Percentiles rank a stretch among this genome's conserved stretches.
These are phyloP conservation scores for Peromyscus maniculatus DNA, from an alignment of 2,113 vertebrate genomes.

Conservation along the genomic window DNA sequence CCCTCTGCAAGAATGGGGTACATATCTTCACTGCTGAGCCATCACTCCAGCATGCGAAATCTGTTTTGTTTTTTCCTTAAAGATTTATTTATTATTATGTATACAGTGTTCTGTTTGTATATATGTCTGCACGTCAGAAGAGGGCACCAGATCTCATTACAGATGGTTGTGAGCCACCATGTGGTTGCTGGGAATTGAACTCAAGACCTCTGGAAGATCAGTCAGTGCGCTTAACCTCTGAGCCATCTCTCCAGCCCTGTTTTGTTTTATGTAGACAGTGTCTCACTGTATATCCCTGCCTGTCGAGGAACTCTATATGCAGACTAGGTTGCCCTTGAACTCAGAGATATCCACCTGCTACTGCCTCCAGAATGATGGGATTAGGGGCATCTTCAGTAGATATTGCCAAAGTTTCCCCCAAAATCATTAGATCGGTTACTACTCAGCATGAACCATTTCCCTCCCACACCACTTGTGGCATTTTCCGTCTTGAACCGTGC, in stretches of 20 bases:
- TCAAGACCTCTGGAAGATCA: no score
- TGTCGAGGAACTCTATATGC: not conserved
- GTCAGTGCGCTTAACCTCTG: no score
- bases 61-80: not conserved
- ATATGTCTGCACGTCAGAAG: no score
- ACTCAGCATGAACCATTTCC: not conserved
- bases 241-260: no score
- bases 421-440: not conserved
- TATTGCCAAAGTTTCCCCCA: not conserved
- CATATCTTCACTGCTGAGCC: not conserved
- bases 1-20: no score
- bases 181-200: no score
- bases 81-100: no score
- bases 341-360: no score
- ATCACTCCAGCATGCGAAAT: not conserved
- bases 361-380: not conserved
- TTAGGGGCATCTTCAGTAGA: not conserved
- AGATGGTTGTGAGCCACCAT: no score
- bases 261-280: not conserved
- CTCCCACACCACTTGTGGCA: not conserved
- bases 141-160: no score
- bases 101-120: no score
- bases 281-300: no score
- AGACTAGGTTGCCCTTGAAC: not conserved
- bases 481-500: not conserved